Evolutionary conservation across 2,888 invertebrate species (phyloP), one percentile per base, ranked within the genome.

Genomic region (Drosophila stalkeri): DNA sequence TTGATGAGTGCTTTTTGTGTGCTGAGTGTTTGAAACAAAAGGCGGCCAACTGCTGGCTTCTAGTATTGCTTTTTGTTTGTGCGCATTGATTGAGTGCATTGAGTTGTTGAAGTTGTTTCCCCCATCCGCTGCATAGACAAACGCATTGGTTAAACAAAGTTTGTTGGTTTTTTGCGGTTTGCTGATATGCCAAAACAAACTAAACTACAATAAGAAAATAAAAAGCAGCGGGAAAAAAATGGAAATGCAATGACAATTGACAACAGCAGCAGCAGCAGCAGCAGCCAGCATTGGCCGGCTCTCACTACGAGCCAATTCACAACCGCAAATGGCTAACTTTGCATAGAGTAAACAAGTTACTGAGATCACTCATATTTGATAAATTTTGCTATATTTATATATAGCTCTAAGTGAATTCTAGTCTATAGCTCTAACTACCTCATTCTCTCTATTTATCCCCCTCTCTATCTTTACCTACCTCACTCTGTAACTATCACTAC

Each of bases 71-170:
- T 77, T 77, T 69, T 82, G 82, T 82, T 31, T 16, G 20, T 31
- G 76, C 82, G 86, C 88, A 85, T 88, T 85, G 85, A 85, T 85
- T 85, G 88, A 88, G 85, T 85, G 85, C 86, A 85, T 85, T 85
- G 85, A 88, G 83, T 86, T 86, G 83, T 88, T 88, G 83, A 86
- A 86, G 88, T 75, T 76, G 80, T 61, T 71, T 80, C 62, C 37
- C 9, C 37, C 16, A 5, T 7, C 6, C 2, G 9, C 12, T 1
- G 14, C 39, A 14, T 46, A 23, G 55, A 47, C 39, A 39, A 55
- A 16, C 12, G 46, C 49, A 20, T 16, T 59, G 55, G 41, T n/a
- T 33, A 56, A 56, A 63, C 85, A 87, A 80, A 85, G 82, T 88
- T 86, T 81, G 73, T 70, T 82, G 83, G 69, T 79, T 77, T 82